Percentiles rank a stretch among this genome's conserved stretches.
phyloP scores from a whole-genome alignment of 2,113 vertebrate genomes.

The Empidonax alnorum region DNA sequence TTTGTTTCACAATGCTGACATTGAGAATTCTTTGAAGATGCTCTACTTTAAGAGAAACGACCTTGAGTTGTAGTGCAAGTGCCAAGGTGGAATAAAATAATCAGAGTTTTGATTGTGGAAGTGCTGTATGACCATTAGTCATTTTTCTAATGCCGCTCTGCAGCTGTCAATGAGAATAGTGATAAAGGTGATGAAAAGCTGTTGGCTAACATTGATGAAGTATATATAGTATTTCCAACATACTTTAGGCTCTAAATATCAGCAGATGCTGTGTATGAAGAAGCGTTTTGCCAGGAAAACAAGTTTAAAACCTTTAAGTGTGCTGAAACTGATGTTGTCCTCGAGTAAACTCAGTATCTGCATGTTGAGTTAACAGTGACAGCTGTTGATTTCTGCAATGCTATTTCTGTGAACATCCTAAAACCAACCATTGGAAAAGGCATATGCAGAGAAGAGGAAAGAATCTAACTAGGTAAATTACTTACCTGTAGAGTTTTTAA shows the following conservation, averaged over 20 bases:
- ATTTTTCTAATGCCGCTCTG: not conserved
- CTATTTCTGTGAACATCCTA: not conserved
- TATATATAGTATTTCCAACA: not conserved
- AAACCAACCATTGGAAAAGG: not conserved
- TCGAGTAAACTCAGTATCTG: not conserved
- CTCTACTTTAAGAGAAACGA: not conserved
- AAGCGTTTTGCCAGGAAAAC: not conserved
- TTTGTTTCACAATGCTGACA: conserved; percentile 9
- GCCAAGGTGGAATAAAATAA: not conserved
- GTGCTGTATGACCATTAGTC: not conserved
- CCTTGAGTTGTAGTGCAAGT: not conserved
- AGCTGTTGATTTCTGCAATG: not conserved
- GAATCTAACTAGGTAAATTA: not conserved
- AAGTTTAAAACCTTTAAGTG: not conserved
- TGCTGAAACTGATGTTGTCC: not conserved
- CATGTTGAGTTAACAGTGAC: not conserved
- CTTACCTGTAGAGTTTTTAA: not conserved
- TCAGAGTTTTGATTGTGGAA: not conserved
- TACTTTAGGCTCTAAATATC: not conserved
- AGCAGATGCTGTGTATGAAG: not conserved
- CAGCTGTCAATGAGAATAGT: not conserved
- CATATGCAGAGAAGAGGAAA: not conserved
- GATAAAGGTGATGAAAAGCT: not conserved
- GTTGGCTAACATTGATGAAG: not conserved
- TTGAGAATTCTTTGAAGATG: conserved; percentile 17